Percentiles rank a stretch among this genome's conserved stretches.
Evolutionary conservation across 1,140 invertebrate genomes (phyloP).

Genomic region (Conus betulinus): DNA sequence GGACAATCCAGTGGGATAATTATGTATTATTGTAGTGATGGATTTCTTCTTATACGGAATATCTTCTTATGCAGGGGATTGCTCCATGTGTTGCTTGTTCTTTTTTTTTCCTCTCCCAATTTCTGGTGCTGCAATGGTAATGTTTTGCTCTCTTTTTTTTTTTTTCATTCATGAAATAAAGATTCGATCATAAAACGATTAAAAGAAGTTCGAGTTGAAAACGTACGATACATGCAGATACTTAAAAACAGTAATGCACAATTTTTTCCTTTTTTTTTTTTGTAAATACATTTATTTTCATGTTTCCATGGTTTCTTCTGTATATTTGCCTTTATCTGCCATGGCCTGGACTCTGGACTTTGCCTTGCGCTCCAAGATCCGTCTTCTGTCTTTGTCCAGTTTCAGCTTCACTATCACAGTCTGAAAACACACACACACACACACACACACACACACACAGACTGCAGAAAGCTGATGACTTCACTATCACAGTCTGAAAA

Average conservation of each 20-base stretch:
- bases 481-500: slow-evolving; percentile 70
- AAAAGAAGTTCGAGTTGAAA: not conserved
- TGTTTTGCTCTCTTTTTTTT: not conserved
- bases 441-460: no score
- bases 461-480: no score
- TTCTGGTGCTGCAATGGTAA: slow-evolving; percentile 3
- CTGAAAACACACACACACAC: no score
- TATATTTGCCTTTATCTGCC: slow-evolving; percentile 97
- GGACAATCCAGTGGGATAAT: no score
- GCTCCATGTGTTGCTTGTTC: no score
- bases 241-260: no score
- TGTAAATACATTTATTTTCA: not conserved
- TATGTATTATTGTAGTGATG: no score
- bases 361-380: slow-evolving; percentile 95
- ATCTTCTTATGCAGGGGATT: no score
- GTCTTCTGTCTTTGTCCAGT: slow-evolving; percentile 98
- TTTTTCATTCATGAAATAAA: not conserved
- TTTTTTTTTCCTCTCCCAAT: not conserved
- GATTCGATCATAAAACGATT: not conserved
- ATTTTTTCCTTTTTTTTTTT: not conserved
- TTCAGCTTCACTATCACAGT: slow-evolving; percentile 85
- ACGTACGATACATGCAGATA: no score
- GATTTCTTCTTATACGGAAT: no score
- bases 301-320: slow-evolving; percentile 85
- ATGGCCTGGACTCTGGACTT: slow-evolving; percentile 84